Conservation (phyloP, 2,113 vertebrate genomes). For the Grammomys surdaster region DNA sequence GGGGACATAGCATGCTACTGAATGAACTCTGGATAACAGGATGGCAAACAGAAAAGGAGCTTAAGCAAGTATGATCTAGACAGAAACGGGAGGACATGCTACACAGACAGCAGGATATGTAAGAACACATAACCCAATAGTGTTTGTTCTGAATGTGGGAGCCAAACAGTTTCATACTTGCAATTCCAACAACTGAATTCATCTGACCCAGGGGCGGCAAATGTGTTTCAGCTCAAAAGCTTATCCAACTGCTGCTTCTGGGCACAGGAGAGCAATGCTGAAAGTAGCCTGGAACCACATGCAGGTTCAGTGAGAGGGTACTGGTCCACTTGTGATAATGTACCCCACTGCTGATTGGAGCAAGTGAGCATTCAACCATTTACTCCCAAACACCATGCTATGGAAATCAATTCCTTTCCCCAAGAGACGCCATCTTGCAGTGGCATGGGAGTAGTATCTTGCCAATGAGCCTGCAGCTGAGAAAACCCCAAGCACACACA, state of each 20-base stretch:
- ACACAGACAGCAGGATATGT: neutral
- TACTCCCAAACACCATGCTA: neutral
- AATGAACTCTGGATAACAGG: neutral
- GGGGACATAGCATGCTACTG: neutral
- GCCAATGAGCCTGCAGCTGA: neutral
- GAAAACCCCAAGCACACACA: neutral
- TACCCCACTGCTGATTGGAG: neutral
- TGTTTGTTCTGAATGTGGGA: constrained; percentile 11
- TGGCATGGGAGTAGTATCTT: neutral
- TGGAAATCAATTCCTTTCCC: neutral
- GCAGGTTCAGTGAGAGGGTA: neutral
- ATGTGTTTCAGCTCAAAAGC: neutral
- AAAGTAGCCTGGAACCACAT: neutral
- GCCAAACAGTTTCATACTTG: neutral
- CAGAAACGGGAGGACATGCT: neutral
- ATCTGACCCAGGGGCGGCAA: neutral
- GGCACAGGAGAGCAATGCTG: neutral
- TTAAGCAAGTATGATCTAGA: neutral
- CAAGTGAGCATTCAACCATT: neutral
- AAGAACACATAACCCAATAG: neutral
- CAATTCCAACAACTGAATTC: neutral
- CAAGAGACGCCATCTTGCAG: neutral
- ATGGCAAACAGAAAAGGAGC: constrained; percentile 25
- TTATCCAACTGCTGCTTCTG: neutral
- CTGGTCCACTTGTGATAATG: neutral